These are phyloP conservation scores for Eupithecia abbreviata DNA, from an alignment of 2,888 invertebrate species.

Conservation along the genomic window DNA sequence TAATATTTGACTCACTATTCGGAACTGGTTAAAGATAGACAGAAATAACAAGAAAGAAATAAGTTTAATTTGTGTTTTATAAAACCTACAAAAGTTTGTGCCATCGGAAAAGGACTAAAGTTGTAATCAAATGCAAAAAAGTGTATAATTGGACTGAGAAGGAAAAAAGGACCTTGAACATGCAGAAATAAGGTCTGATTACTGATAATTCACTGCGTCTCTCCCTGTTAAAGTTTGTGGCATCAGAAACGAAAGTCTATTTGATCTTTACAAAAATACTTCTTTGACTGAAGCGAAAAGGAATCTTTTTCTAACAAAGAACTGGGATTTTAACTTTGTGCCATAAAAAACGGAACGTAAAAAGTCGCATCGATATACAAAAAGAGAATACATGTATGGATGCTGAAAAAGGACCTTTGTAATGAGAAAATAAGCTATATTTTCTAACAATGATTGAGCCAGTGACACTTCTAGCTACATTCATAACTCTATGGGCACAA, in stretches of 20 bases:
- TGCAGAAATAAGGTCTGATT: background rate
- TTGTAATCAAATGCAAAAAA: background rate
- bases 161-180: background rate
- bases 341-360: background rate
- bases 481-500: constrained; percentile 21
- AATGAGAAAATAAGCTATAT: constrained; percentile 7
- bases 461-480: constrained; percentile 15
- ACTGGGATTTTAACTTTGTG: background rate
- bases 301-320: background rate
- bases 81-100: background rate
- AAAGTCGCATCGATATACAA: background rate
- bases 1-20: background rate
- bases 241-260: background rate
- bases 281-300: background rate
- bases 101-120: background rate
- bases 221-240: background rate
- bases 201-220: background rate
- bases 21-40: too few relatives aligned
- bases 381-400: background rate
- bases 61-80: background rate
- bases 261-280: background rate
- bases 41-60: background rate
- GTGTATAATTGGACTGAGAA: background rate
- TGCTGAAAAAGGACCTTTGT: background rate
- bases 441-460: constrained; percentile 24